Evolutionary conservation across 2,113 vertebrate species (phyloP).

Genomic region (Antigone vipio): DNA sequence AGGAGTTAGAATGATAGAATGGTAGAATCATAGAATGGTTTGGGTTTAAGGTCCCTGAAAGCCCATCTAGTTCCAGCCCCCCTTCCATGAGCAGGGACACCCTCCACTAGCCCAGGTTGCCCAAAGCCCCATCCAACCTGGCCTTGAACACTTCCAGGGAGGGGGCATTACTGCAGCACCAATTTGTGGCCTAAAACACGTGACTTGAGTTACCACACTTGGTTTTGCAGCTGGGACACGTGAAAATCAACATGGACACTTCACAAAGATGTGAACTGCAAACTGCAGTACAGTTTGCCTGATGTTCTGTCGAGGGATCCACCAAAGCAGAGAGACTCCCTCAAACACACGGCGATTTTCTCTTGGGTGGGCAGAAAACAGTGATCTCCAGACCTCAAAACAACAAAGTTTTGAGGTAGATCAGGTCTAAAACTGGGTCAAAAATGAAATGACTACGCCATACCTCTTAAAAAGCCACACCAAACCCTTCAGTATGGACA

Average conservation of each 20-base stretch:
- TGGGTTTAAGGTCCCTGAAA: too few species aligned
- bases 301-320: not conserved
- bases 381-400: not conserved
- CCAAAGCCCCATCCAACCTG: too few species aligned
- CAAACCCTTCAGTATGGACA: not conserved
- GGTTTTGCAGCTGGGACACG: not conserved
- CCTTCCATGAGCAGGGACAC: too few species aligned
- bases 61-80: too few species aligned
- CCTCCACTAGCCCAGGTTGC: too few species aligned
- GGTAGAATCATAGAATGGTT: too few species aligned
- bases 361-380: not conserved
- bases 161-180: not conserved
- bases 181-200: not conserved
- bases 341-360: not conserved
- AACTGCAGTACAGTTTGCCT: not conserved
- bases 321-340: not conserved
- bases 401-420: not conserved
- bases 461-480: not conserved
- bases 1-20: not conserved
- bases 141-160: too few species aligned
- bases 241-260: not conserved
- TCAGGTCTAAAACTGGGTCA: not conserved
- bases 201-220: not conserved
- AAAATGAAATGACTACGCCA: not conserved
- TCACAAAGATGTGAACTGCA: not conserved